These are phyloP conservation scores for Hymenopus coronatus DNA, from an alignment of 2,888 invertebrate genomes.

Conservation along the genomic window DNA sequence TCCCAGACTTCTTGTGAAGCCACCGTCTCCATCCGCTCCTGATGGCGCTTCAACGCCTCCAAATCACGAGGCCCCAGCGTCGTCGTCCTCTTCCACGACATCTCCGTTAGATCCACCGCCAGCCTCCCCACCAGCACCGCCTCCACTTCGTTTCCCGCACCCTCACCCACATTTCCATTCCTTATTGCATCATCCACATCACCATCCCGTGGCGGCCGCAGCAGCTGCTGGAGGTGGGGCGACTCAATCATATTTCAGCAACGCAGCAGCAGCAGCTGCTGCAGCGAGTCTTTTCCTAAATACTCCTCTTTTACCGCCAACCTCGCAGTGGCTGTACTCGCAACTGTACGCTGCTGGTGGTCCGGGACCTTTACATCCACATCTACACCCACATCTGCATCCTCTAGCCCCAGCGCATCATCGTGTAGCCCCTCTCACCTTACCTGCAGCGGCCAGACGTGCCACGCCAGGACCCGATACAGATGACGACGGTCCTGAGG, in stretches of 20 bases:
- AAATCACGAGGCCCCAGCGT: conserved; percentile 28
- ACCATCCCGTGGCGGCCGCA: background rate
- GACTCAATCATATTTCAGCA: conserved; percentile 40
- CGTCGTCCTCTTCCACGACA: conserved; percentile 37
- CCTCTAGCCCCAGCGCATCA: background rate
- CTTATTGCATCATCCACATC: conserved; percentile 37
- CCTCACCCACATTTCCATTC: conserved; percentile 42
- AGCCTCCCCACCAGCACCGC: conserved; percentile 37
- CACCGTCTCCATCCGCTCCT: conserved; percentile 13
- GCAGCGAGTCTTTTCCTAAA: conserved; percentile 65
- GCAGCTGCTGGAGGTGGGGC: background rate
- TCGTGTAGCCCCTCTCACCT: background rate
- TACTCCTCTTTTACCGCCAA: conserved; percentile 70
- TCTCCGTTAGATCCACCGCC: conserved; percentile 42
- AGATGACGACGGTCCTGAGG: background rate
- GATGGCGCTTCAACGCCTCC: background rate
- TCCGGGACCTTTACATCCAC: background rate
- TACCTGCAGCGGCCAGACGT: background rate
- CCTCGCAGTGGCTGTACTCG: conserved; percentile 75
- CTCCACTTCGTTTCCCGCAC: conserved; percentile 31
- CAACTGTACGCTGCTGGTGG: conserved; percentile 57
- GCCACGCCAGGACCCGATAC: background rate
- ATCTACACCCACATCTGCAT: conserved; percentile 1
- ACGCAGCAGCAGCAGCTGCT: conserved; percentile 72
- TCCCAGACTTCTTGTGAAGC: conserved; percentile 3